Evolutionary conservation across 1,140 invertebrate species (phyloP).

Genomic region (Laupala kohalensis): DNA sequence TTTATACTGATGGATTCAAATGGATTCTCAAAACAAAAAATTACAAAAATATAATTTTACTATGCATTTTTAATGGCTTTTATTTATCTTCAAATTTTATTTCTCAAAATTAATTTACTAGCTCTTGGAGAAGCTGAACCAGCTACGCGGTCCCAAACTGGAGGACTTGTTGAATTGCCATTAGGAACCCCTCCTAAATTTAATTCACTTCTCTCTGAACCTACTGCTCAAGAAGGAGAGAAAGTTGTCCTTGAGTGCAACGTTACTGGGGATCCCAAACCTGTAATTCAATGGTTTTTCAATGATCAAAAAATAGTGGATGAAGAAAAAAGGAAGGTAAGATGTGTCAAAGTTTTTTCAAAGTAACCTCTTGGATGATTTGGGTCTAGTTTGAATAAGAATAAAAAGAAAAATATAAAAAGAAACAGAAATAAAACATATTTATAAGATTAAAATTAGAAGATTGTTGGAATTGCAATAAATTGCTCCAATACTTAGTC

Average conservation of each 20-base stretch:
- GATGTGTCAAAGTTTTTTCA: no score
- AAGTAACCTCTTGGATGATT: no score
- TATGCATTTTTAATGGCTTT: neutral
- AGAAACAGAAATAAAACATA: no score
- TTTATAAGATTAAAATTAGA: no score
- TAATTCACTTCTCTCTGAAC: conserved; percentile 51
- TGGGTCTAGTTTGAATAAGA: no score
- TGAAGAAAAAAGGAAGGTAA: conserved; percentile 22
- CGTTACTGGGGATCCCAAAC: conserved; percentile 54
- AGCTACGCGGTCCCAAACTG: conserved; percentile 19
- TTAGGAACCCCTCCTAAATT: conserved; percentile 46
- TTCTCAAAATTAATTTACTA: no score
- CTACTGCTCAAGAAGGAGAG: conserved; percentile 51
- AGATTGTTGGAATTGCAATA: no score
- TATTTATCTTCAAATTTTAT: neutral
- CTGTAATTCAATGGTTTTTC: conserved; percentile 57
- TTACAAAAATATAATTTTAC: neutral
- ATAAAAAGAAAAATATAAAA: no score
- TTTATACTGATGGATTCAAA: no score
- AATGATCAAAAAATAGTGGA: conserved; percentile 48
- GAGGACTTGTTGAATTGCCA: conserved; percentile 23
- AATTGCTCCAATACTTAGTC: no score
- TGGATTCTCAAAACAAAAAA: no score
- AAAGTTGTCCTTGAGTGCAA: conserved; percentile 55
- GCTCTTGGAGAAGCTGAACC: conserved; percentile 20